Percentiles rank a stretch among this genome's conserved stretches.
phyloP scores from a whole-genome alignment of 2,113 vertebrate species.

The Vulpes lagopus region DNA sequence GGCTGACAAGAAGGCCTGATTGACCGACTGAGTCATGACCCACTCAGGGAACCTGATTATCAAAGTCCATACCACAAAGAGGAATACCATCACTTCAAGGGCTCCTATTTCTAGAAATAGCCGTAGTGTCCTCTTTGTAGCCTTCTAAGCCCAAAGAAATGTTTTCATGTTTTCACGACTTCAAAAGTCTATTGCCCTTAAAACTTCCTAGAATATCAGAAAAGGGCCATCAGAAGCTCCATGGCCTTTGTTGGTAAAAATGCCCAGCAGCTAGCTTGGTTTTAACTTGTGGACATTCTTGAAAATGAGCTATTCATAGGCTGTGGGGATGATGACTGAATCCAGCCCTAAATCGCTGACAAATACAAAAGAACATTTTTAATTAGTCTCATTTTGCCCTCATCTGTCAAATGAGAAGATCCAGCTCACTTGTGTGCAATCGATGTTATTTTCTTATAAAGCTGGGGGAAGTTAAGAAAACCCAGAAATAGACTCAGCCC shows the following conservation, averaged over 20 bases:
- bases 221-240: slow-evolving; percentile 54
- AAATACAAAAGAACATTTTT: slow-evolving; percentile 71
- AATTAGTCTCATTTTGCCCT: slow-evolving; percentile 62
- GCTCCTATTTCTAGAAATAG: slow-evolving; percentile 79
- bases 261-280: background rate
- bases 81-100: slow-evolving; percentile 74
- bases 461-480: background rate
- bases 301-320: slow-evolving; percentile 63
- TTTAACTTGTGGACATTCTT: slow-evolving; percentile 54
- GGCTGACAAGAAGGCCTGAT: background rate
- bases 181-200: slow-evolving; percentile 73
- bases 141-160: slow-evolving; percentile 69
- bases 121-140: slow-evolving; percentile 68
- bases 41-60: slow-evolving; percentile 63
- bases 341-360: slow-evolving; percentile 53
- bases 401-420: slow-evolving; percentile 66
- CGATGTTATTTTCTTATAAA: slow-evolving; percentile 68
- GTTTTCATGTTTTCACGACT: slow-evolving; percentile 75
- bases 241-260: slow-evolving; percentile 10
- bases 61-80: slow-evolving; percentile 77
- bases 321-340: slow-evolving; percentile 59
- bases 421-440: slow-evolving; percentile 47
- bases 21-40: slow-evolving; percentile 50
- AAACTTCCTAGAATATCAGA: slow-evolving; percentile 72
- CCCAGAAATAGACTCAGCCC: background rate